Evolutionary conservation across 2,888 invertebrate species (phyloP).

Genomic region (Drosophila peninsularis): DNA sequence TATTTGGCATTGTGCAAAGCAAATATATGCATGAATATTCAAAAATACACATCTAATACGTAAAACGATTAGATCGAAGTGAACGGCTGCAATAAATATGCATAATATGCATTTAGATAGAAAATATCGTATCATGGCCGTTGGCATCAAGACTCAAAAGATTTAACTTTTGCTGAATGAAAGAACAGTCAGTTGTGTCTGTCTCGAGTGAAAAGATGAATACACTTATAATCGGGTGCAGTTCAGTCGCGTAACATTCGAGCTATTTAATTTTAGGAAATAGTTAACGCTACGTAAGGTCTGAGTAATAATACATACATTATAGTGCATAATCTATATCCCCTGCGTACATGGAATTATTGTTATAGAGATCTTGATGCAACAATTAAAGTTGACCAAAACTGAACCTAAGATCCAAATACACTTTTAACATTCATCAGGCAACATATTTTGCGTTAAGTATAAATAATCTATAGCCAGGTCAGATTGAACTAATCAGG

Average conservation of each 20-base stretch:
- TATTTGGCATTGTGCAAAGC: not conserved
- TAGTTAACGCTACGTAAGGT: constrained; percentile 11
- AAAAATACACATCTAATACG: constrained; percentile 5
- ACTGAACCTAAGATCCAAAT: not conserved
- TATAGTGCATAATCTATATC: not conserved
- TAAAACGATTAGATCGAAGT: constrained; percentile 37
- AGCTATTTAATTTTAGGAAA: not conserved
- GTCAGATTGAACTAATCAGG: not conserved
- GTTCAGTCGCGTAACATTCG: not conserved
- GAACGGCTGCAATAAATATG: constrained; percentile 40
- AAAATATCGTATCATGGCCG: constrained; percentile 8
- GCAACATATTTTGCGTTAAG: not conserved
- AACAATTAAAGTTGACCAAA: not conserved
- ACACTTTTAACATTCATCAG: not conserved
- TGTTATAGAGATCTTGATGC: not conserved
- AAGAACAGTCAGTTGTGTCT: constrained; percentile 34
- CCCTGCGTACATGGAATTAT: not conserved
- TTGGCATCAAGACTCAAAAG: constrained; percentile 6
- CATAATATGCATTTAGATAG: not conserved
- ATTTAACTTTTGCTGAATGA: not conserved
- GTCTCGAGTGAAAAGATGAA: constrained; percentile 26
- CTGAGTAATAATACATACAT: not conserved
- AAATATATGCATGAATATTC: not conserved
- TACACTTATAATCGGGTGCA: not conserved
- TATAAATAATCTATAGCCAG: not conserved